Conservation (phyloP, 2,797 vertebrate genomes). For the Xenentodon cancila region DNA sequence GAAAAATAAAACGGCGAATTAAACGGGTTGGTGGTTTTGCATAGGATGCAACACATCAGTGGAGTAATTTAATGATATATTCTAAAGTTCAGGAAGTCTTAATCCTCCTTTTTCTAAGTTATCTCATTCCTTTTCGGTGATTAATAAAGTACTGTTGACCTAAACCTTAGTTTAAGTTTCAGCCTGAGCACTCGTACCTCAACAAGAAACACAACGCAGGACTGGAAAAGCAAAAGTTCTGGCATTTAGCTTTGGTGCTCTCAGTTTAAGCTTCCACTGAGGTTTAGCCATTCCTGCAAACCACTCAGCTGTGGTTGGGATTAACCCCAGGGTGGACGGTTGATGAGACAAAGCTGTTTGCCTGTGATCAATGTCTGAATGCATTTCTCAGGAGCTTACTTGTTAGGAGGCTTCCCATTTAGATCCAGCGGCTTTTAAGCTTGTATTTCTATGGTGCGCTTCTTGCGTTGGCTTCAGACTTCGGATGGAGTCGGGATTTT, state of each 20-base stretch:
- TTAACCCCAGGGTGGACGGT: constrained; percentile 70
- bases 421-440: constrained; percentile 4
- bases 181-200: neutral
- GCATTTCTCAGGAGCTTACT: constrained; percentile 44
- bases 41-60: neutral
- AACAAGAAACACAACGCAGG: neutral
- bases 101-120: too few species aligned
- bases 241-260: constrained; percentile 12
- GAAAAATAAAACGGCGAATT: neutral
- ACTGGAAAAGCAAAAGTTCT: constrained; percentile 3
- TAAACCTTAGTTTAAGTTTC: too few species aligned
- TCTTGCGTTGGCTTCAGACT: constrained; percentile 1
- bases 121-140: too few species aligned
- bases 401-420: constrained; percentile 25
- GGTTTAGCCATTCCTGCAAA: constrained; percentile 67
- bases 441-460: neutral
- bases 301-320: constrained; percentile 62
- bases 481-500: neutral
- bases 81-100: too few species aligned
- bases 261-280: constrained; percentile 24
- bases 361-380: constrained; percentile 56
- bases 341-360: constrained; percentile 47
- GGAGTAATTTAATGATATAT: neutral
- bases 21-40: neutral
- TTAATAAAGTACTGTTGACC: too few species aligned